Evolutionary conservation across 2,888 invertebrate genomes (phyloP), one percentile per base, ranked within the genome.

Genomic region (Protonemura montana): DNA sequence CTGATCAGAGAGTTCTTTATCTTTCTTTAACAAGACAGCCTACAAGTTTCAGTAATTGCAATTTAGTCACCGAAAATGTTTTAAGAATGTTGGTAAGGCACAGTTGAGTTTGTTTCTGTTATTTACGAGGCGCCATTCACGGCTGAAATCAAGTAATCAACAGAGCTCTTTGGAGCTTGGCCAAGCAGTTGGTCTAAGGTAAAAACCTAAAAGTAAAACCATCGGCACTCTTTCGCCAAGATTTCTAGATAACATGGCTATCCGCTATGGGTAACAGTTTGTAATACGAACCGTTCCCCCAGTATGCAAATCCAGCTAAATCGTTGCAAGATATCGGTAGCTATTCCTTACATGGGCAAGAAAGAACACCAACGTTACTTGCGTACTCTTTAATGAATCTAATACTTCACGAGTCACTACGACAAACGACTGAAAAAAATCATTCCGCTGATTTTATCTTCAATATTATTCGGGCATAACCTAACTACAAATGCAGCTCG

Each of bases 101-200:
- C 28, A 27, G 27, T 78, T 78, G 7, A 27, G 78, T 78, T 78
- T 78, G 78, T 78, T 78, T 78, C 78, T 26, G 78, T 28, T 27
- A 78, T 78, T 78, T 78, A 78, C n/a, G 78, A 28, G 2, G 7
- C 78, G 26, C 28, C 78, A 78, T 78, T 78, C 78, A 78, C 78
- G 78, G 78, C 26, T 78, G 78, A 78, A 78, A 78, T 78, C 78
- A 26, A 78, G 78, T 78, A 78, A 27, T 78, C 78, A 78, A 78
- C 78, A 26, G 26, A 78, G 27, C 78, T 21, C 26, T 78, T 78
- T 78, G 78, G 78, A 78, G 26, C 10, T 10, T 3, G 78, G 78
- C 78, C 78, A 59, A 59, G 13, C 6, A 59, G 59, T 59, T 13
- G 13, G 59, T 21, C 21, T 3, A 59, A 59, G 59, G 59, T 59